Evolutionary conservation across 2,888 invertebrate genomes (phyloP).

Genomic region (Nasonia oneida): DNA sequence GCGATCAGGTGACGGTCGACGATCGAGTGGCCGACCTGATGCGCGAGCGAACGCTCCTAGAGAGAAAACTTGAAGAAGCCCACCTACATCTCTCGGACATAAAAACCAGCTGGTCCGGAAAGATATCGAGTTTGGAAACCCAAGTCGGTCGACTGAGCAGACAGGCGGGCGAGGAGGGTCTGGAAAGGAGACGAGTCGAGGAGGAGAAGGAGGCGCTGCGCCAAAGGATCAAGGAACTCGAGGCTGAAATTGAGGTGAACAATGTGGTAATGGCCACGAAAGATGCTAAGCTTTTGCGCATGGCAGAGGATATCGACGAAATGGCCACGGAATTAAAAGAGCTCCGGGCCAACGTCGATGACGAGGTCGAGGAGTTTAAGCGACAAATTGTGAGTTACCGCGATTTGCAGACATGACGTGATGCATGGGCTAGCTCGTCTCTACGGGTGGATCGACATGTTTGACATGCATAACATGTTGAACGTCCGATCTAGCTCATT

Average conservation of each 20-base stretch:
- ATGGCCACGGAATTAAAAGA: slow-evolving; percentile 84
- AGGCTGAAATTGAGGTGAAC: slow-evolving; percentile 85
- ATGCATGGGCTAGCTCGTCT: slow-evolving; percentile 67
- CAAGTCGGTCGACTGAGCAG: slow-evolving; percentile 91
- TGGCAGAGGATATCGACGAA: slow-evolving; percentile 87
- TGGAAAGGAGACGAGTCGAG: slow-evolving; percentile 88
- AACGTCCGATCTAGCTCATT: slow-evolving; percentile 36
- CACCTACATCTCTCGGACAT: slow-evolving; percentile 93
- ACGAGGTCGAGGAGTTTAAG: slow-evolving; percentile 78
- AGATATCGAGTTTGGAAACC: slow-evolving; percentile 93
- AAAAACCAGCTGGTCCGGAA: slow-evolving; percentile 95
- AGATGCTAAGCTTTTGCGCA: slow-evolving; percentile 86
- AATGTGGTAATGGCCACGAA: slow-evolving; percentile 85
- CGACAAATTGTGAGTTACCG: slow-evolving; percentile 79
- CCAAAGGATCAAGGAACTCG: slow-evolving; percentile 84
- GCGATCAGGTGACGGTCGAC: slow-evolving; percentile 78
- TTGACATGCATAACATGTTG: slow-evolving; percentile 41
- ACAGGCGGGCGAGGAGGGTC: slow-evolving; percentile 91
- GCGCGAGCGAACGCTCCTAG: slow-evolving; percentile 85
- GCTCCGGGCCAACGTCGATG: slow-evolving; percentile 78
- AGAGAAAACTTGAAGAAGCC: slow-evolving; percentile 90
- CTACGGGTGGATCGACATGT: slow-evolving; percentile 2
- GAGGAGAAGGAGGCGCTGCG: slow-evolving; percentile 84
- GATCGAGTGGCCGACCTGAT: slow-evolving; percentile 82
- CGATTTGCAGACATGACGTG: slow-evolving; percentile 71